Conservation (phyloP, 2,888 invertebrate species). For the Autographa gamma region DNA sequence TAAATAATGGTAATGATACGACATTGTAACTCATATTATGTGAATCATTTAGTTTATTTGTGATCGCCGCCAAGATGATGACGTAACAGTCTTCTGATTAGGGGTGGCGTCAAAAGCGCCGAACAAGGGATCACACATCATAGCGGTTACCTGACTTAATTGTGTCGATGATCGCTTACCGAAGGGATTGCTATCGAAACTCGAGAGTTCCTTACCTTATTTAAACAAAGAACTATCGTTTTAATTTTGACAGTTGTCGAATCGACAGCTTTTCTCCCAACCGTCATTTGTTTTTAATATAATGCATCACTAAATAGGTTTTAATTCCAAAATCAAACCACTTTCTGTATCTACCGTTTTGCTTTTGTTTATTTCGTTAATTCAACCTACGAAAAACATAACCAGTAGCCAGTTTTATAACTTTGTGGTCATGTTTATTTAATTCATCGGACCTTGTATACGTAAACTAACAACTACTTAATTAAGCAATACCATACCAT, state of each 20-base stretch:
- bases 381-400: no score
- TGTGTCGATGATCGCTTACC: constrained; percentile 3
- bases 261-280: not conserved
- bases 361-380: not conserved
- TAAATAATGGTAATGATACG: no score
- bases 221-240: not conserved
- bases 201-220: not conserved
- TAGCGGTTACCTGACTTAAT: constrained; percentile 25
- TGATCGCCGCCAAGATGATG: constrained; percentile 29
- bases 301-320: not conserved
- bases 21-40: constrained; percentile 7
- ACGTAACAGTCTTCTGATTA: constrained; percentile 32
- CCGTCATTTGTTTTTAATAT: not conserved
- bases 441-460: constrained; percentile 45
- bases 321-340: no score
- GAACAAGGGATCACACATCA: constrained; percentile 14
- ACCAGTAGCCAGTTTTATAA: constrained; percentile 8
- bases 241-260: not conserved
- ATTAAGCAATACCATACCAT: constrained; percentile 51
- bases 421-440: constrained; percentile 40
- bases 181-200: constrained; percentile 9
- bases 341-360: not conserved
- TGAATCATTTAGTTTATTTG: constrained; percentile 12
- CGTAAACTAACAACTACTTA: constrained; percentile 40
- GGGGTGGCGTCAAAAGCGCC: constrained; percentile 22